Percentiles rank a stretch among this genome's conserved stretches.
phyloP scores from a whole-genome alignment of 2,888 invertebrate genomes.

The Erebia ligea region DNA sequence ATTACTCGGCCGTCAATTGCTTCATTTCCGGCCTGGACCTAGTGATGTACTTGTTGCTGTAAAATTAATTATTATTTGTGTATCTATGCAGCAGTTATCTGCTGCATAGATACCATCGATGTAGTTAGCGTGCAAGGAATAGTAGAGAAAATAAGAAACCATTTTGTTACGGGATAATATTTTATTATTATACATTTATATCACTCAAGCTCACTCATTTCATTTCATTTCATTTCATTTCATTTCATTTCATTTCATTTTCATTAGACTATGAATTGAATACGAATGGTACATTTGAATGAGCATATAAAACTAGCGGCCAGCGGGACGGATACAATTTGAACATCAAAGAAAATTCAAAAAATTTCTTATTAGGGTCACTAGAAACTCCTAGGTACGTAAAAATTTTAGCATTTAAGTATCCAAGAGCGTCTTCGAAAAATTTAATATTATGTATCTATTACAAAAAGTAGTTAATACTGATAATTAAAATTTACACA shows the following conservation, averaged over 20 bases:
- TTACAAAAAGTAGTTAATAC: conserved; percentile 7
- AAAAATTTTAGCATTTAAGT: neutral
- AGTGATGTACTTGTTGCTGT: too few species aligned
- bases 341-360: conserved; percentile 1
- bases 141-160: neutral
- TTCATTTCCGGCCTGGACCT: too few species aligned
- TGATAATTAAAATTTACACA: neutral
- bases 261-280: too few species aligned
- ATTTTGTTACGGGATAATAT: conserved; percentile 15
- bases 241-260: too few species aligned
- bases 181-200: conserved; percentile 18
- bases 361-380: neutral
- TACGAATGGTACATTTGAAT: neutral
- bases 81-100: too few species aligned
- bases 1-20: too few species aligned
- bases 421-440: neutral
- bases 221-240: too few species aligned
- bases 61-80: too few species aligned
- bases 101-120: neutral
- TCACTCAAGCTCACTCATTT: conserved; percentile 19
- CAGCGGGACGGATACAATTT: conserved; percentile 8
- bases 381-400: too few species aligned
- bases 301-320: conserved; percentile 7
- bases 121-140: neutral
- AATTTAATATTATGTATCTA: neutral